Conservation (phyloP, 2,113 vertebrate genomes). For the Ardeotis arabs region DNA sequence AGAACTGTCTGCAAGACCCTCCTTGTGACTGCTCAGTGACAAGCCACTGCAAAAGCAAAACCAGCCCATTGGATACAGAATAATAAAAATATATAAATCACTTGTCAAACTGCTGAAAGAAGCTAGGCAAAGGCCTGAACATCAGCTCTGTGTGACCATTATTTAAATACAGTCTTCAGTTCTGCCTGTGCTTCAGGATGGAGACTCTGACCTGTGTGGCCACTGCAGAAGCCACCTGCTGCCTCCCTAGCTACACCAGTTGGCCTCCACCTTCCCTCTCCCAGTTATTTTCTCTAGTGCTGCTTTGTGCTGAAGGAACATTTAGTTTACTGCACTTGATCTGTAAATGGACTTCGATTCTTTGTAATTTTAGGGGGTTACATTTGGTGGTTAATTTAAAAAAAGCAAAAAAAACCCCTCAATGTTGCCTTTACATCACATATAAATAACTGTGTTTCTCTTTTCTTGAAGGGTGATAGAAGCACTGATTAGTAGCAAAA, state of each 20-base stretch:
- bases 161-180: conserved; percentile 64
- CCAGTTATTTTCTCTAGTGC: conserved; percentile 74
- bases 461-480: conserved; percentile 76
- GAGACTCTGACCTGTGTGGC: conserved; percentile 62
- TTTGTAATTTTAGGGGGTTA: conserved; percentile 79
- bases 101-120: conserved; percentile 64
- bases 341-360: conserved; percentile 77
- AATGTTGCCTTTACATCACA: conserved; percentile 83
- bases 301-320: conserved; percentile 81
- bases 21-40: conserved; percentile 49
- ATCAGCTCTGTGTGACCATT: conserved; percentile 59
- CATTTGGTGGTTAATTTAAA: conserved; percentile 83
- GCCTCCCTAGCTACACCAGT: conserved; percentile 61
- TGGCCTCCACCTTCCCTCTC: conserved; percentile 58
- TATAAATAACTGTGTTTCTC: conserved; percentile 76
- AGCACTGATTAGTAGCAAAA: conserved; percentile 81
- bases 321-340: conserved; percentile 80
- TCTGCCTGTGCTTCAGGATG: conserved; percentile 69
- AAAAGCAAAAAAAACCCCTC: conserved; percentile 62
- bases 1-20: conserved; percentile 64
- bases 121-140: conserved; percentile 69
- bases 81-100: neutral
- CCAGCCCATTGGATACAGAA: conserved; percentile 48
- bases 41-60: conserved; percentile 42
- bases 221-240: conserved; percentile 66